phyloP scores from a whole-genome alignment of 1,140 invertebrate species.

The Paraescarpia echinospica region DNA sequence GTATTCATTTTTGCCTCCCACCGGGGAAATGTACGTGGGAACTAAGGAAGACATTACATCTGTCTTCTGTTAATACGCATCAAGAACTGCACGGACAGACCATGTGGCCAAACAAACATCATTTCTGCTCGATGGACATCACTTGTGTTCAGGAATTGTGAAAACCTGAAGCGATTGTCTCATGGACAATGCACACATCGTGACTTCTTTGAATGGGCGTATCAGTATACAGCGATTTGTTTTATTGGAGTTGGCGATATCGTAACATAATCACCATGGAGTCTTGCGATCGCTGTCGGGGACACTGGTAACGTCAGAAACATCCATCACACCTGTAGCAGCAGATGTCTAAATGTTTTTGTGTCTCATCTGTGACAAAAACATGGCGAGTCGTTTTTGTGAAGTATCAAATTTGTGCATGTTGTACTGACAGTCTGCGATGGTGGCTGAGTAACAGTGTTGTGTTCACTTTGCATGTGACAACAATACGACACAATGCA shows the following conservation, averaged over 20 bases:
- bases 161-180: not conserved
- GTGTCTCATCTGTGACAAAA: not conserved
- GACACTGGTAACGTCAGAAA: not conserved
- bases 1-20: not conserved
- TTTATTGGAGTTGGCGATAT: not conserved
- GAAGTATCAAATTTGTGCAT: not conserved
- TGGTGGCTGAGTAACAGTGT: not conserved
- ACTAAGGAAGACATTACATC: not conserved
- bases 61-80: not conserved
- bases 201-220: not conserved
- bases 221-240: not conserved
- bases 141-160: not conserved
- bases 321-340: not conserved
- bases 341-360: not conserved
- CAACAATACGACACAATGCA: not conserved
- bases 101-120: not conserved
- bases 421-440: not conserved
- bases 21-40: not conserved
- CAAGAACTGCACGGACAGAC: not conserved
- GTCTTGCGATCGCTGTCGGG: too few relatives aligned
- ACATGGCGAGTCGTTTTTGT: not conserved
- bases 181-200: not conserved
- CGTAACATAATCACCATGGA: not conserved
- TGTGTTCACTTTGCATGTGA: not conserved
- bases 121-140: not conserved